phyloP scores from a whole-genome alignment of 2,888 invertebrate species.

The Clitarchus hookeri region DNA sequence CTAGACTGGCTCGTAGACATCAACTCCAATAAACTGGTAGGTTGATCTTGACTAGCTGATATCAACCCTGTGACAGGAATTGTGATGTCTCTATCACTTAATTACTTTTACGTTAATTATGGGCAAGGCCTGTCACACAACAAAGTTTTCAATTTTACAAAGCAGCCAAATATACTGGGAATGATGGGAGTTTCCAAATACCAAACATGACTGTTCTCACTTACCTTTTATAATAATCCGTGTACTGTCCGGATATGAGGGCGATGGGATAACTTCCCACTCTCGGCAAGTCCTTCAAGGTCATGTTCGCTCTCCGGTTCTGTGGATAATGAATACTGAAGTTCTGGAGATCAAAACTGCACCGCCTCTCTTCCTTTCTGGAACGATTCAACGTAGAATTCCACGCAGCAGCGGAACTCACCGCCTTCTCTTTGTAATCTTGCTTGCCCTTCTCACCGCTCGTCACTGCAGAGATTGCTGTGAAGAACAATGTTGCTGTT shows the following conservation, averaged over 20 bases:
- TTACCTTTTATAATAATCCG: conserved; percentile 78
- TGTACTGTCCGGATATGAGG: conserved; percentile 95
- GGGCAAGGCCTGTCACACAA: no score
- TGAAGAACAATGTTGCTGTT: background rate
- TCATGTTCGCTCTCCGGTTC: conserved; percentile 49
- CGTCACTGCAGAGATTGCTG: conserved; percentile 40
- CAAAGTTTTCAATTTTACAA: no score
- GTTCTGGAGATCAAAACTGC: conserved; percentile 92
- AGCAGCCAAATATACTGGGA: background rate
- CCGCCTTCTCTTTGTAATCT: conserved; percentile 79
- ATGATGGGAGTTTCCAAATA: background rate
- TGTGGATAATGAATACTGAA: conserved; percentile 79
- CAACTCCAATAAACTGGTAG: no score
- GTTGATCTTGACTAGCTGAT: no score
- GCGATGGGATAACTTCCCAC: conserved; percentile 85
- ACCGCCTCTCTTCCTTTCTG: conserved; percentile 75
- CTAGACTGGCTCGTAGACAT: no score
- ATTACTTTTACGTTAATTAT: no score
- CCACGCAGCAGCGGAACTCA: conserved; percentile 86
- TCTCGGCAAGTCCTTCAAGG: conserved; percentile 57
- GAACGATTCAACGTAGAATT: conserved; percentile 82
- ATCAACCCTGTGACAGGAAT: no score
- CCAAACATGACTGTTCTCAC: conserved; percentile 38
- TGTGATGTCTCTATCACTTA: no score
- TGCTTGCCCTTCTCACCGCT: conserved; percentile 45